phyloP scores from a whole-genome alignment of 2,888 invertebrate genomes.

The Nymphalis urticae region DNA sequence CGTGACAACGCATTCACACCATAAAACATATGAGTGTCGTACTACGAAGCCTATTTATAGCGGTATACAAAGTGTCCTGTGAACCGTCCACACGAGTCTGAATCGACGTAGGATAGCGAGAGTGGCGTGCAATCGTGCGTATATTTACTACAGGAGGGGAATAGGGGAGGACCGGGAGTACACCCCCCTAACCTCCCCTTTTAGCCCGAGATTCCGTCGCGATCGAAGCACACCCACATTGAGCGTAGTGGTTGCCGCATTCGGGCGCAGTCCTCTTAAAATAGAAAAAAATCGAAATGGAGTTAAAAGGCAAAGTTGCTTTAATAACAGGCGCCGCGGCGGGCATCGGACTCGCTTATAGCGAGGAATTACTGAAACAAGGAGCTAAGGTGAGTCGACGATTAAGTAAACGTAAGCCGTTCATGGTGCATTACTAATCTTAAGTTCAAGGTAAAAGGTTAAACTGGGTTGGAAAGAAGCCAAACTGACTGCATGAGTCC shows the following conservation, averaged over 20 bases:
- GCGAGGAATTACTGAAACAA: slow-evolving; percentile 86
- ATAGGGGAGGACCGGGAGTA: slow-evolving; percentile 56
- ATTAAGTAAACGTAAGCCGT: slow-evolving; percentile 38
- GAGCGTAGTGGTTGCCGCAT: slow-evolving; percentile 51
- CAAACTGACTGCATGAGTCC: slow-evolving; percentile 40
- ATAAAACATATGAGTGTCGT: slow-evolving; percentile 39
- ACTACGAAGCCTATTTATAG: slow-evolving; percentile 45
- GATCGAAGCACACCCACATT: slow-evolving; percentile 68
- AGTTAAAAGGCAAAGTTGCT: slow-evolving; percentile 87
- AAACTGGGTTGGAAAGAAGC: slow-evolving; percentile 48
- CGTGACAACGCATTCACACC: slow-evolving; percentile 30
- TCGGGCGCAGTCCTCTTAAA: slow-evolving; percentile 57
- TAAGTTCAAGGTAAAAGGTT: slow-evolving; percentile 70
- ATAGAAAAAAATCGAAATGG: slow-evolving; percentile 75
- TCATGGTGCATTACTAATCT: slow-evolving; percentile 45
- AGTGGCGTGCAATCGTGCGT: slow-evolving; percentile 69
- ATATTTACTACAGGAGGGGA: slow-evolving; percentile 72
- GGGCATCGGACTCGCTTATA: slow-evolving; percentile 87
- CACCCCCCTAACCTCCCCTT: slow-evolving; percentile 42
- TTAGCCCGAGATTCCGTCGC: slow-evolving; percentile 54
- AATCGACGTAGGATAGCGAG: slow-evolving; percentile 65
- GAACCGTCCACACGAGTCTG: slow-evolving; percentile 48
- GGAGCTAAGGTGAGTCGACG: slow-evolving; percentile 85
- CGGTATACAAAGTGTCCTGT: slow-evolving; percentile 41
- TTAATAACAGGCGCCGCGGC: slow-evolving; percentile 88